Evolutionary conservation across 2,797 vertebrate species (phyloP).

Genomic region (Acrocephalus scirpaceus): DNA sequence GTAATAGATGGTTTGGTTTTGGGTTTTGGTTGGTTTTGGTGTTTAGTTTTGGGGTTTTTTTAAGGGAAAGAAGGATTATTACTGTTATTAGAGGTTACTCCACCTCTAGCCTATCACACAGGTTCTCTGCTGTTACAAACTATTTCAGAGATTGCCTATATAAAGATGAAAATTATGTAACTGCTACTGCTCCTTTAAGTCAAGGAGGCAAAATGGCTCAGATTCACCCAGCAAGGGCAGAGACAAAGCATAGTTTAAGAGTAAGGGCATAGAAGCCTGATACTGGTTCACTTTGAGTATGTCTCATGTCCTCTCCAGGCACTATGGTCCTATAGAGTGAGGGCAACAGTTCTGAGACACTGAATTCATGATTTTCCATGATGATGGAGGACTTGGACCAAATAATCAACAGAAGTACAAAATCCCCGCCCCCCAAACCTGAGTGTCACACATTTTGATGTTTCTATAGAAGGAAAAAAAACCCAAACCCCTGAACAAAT

Average conservation of each 20-base stretch:
- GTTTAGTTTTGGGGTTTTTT: not conserved
- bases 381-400: not conserved
- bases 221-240: not conserved
- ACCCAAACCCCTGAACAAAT: rapidly evolving
- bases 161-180: not conserved
- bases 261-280: not conserved
- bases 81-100: not conserved
- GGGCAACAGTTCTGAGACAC: not conserved
- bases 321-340: not conserved
- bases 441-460: not conserved
- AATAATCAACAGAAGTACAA: not conserved
- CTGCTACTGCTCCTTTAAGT: not conserved
- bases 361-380: not conserved
- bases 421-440: rapidly evolving
- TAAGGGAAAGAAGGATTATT: not conserved
- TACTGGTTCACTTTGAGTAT: not conserved
- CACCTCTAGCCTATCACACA: not conserved
- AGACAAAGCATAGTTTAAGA: not conserved
- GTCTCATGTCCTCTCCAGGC: not conserved
- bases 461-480: not conserved
- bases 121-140: not conserved
- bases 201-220: not conserved
- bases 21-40: not conserved
- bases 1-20: not conserved
- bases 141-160: not conserved